Base-by-base conservation (phyloP, 2,888 invertebrate genomes). In the Melikaiella ostensackeni region DNA sequence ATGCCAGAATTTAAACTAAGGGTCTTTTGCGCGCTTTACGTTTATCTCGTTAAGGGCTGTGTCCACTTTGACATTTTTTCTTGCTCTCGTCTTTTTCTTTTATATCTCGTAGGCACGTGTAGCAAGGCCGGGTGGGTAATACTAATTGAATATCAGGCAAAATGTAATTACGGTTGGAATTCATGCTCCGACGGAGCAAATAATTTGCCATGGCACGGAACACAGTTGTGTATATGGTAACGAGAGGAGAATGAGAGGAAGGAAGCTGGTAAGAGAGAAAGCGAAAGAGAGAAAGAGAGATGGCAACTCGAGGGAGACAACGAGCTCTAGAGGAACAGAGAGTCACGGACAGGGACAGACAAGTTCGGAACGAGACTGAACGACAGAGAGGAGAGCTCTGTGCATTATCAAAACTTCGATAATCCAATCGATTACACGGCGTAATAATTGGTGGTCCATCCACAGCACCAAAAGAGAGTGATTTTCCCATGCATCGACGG, bases 131-230 rank as follows among this genome's bases (percentile, higher is more conserved):
- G 81, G 81, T 84, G 82, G 87, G 88, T 88, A 89, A 89, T 91
- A 89, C 89, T 91, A 91, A 91, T 91, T 91, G 90, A 91, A 91
- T 91, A 91, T 91, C 90, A 89, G 87, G 87, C 89, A 85, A 89
- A 91, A 91, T 90, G 90, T 91, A 91, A 91, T 91, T 90, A 91
- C 89, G 88, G 88, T 88, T 88, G 88, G 89, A 90, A 91, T 90
- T 91, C 90, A 90, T 90, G 91, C 90, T 90, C 89, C 90, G 90
- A 78, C 86, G 90, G 88, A 90, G 90, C 90, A 90, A 90, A 91
- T 91, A 90, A 91, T 91, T 91, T 89, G 89, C 88, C 86, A 85
- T 84, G 84, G 85, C 87, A 83, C 81, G 84, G 86, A 86, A 86
- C 87, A 82, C 84, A 82, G 84, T 83, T 83, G 83, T 75, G 80